These are phyloP conservation scores for Branchinecta lynchi DNA, from an alignment of 1,140 invertebrate genomes.

Conservation along the genomic window DNA sequence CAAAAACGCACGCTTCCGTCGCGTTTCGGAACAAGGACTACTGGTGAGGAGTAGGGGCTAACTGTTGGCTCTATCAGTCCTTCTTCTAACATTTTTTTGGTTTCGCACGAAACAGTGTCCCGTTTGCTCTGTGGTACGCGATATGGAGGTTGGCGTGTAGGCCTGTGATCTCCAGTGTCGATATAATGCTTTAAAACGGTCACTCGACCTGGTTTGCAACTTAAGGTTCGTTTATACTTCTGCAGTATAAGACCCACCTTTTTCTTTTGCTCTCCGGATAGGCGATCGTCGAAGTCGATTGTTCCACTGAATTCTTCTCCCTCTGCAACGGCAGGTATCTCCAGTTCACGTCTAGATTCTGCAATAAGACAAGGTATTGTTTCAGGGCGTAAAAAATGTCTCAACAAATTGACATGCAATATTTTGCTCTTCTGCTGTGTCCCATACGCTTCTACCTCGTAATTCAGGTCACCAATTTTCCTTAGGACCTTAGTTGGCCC, in stretches of 20 bases:
- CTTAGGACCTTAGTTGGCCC: background rate
- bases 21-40: conserved; percentile 29
- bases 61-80: conserved; percentile 32
- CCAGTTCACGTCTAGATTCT: background rate
- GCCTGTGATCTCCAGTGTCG: conserved; percentile 11
- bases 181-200: conserved; percentile 16
- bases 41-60: conserved; percentile 26
- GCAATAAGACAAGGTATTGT: background rate
- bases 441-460: background rate
- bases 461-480: background rate
- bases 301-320: background rate
- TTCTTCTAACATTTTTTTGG: conserved; percentile 16
- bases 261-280: background rate
- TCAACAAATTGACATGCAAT: background rate
- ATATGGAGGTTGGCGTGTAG: conserved; percentile 15
- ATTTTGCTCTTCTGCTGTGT: background rate
- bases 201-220: background rate
- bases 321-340: background rate
- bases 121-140: conserved; percentile 17
- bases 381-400: background rate
- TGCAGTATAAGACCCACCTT: background rate
- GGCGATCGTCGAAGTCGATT: background rate
- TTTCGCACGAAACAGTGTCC: conserved; percentile 8
- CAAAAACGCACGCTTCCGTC: conserved; percentile 31
- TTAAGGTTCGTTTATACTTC: background rate